phyloP scores from a whole-genome alignment of 1,140 invertebrate species.

The Drosophila leontia region DNA sequence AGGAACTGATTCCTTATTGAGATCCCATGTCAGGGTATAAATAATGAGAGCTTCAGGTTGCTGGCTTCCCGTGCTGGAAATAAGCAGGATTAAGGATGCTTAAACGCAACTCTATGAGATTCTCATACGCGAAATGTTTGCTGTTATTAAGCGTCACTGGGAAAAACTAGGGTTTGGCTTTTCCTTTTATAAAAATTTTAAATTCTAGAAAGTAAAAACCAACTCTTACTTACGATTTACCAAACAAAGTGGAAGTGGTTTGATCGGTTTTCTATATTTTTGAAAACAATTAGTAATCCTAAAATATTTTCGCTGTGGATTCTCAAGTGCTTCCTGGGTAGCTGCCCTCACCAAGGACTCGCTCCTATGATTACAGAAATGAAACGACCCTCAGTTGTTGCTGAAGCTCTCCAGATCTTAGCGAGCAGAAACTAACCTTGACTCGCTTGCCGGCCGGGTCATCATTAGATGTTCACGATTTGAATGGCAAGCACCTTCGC shows the following conservation, averaged over 20 bases:
- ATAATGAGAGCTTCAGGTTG: conserved; percentile 32
- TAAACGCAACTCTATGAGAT: conserved; percentile 69
- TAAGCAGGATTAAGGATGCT: conserved; percentile 78
- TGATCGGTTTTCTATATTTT: neutral
- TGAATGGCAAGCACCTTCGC: conserved; percentile 1
- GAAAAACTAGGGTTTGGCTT: too few species aligned
- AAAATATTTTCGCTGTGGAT: neutral
- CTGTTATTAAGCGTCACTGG: conserved; percentile 16
- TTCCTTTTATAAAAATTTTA: too few species aligned
- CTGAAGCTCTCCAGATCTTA: conserved; percentile 5
- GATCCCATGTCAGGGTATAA: conserved; percentile 39
- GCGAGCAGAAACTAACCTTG: conserved; percentile 30
- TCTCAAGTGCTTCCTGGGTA: conserved; percentile 4
- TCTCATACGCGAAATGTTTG: conserved; percentile 42
- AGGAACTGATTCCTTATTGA: conserved; percentile 37
- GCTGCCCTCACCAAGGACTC: conserved; percentile 33
- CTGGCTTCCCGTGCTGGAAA: conserved; percentile 45
- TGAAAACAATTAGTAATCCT: neutral
- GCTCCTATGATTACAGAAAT: conserved; percentile 30
- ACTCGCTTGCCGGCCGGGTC: conserved; percentile 15
- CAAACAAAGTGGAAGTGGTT: neutral
- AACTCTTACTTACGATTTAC: too few species aligned
- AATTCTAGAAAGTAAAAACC: too few species aligned
- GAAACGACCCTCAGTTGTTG: conserved; percentile 27
- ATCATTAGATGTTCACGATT: conserved; percentile 28